Evolutionary conservation across 2,888 invertebrate genomes (phyloP).

Genomic region (Anorthoa munda): DNA sequence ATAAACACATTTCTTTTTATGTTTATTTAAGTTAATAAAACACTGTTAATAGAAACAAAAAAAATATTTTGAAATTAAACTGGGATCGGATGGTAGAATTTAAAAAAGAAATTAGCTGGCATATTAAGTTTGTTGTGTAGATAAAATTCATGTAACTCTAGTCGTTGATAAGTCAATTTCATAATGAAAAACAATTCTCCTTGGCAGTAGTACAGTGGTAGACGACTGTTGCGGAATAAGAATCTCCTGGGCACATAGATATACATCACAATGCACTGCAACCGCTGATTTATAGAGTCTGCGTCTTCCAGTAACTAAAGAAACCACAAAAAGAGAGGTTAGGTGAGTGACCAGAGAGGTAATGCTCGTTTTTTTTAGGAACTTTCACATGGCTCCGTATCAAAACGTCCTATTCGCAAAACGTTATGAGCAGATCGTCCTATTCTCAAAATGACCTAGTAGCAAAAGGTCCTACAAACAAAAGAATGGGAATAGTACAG

Average conservation of each 20-base stretch:
- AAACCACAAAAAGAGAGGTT: conserved; percentile 17
- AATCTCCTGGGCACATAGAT: conserved; percentile 71
- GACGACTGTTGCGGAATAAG: conserved; percentile 72
- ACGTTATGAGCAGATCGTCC: too few relatives aligned
- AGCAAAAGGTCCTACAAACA: too few relatives aligned
- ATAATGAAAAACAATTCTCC: conserved; percentile 71
- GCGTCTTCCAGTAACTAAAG: conserved; percentile 75
- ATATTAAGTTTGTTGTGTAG: conserved; percentile 66
- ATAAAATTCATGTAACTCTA: conserved; percentile 82
- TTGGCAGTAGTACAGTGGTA: conserved; percentile 83
- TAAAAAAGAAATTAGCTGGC: conserved; percentile 73
- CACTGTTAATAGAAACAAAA: background rate
- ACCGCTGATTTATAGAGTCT: conserved; percentile 65
- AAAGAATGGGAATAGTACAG: too few relatives aligned
- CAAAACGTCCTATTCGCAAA: too few relatives aligned
- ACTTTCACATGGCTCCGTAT: too few relatives aligned
- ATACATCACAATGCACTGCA: conserved; percentile 79
- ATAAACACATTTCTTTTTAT: background rate
- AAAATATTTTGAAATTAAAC: background rate
- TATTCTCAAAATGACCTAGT: too few relatives aligned
- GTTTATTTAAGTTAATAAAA: background rate
- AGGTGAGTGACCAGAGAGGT: too few relatives aligned
- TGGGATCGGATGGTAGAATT: conserved; percentile 77
- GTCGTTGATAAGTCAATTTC: conserved; percentile 70
- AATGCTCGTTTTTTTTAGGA: too few relatives aligned